Base-by-base conservation (phyloP, 37 sponge, comb jelly and placozoan genomes). In the Tethya wilhelma region DNA sequence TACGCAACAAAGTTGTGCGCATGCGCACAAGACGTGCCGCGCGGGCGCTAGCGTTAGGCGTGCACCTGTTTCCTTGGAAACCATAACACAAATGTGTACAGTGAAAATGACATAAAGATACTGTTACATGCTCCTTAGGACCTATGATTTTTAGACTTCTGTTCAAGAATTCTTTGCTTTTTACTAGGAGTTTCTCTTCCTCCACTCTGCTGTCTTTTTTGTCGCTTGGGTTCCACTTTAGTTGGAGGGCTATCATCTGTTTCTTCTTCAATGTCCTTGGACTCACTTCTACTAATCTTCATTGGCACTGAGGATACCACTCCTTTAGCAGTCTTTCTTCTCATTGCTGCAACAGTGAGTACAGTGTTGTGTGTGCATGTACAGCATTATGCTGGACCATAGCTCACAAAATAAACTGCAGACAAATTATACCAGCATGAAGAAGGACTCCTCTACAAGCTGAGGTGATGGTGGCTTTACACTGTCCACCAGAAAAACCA, bases 241-340 rank as follows among this genome's bases (percentile, higher is more conserved):
- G n/a, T n/a, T n/a, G n/a, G n/a, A n/a, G n/a, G n/a, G n/a, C n/a
- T n/a, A 4, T 34, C 43, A 4, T 69, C 42, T 2, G 17, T 40
- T 3, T 17, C 66, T 3, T 38, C 36, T 30, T 65, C 66, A 5
- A 19, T 12, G 12, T 36, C 36, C 17, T 3, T 38, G 3, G 38
- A 4, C 6, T 65, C 14, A 65, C 65, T 37, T 6, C 36, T 5
- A 26, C 28, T 30, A 8, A 29, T 43, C 6, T 31, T 64, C 37
- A 78, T 25, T 9, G 28, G 63, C 55, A 59, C 79, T 56, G 43
- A 71, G 0, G 63, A 46, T 0, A 86, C 79, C 12, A 86, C 73
- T 63, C 86, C 86, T 62, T 86, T 86, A 22, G 67, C 74, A 36
- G 86, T 78, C 22, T 78, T 38, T 23, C 68, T 30, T 36, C 79